Percentiles rank a stretch among this genome's conserved stretches.
Evolutionary conservation across 2,888 invertebrate species (phyloP).

Genomic region (Parnassius mnemosyne): DNA sequence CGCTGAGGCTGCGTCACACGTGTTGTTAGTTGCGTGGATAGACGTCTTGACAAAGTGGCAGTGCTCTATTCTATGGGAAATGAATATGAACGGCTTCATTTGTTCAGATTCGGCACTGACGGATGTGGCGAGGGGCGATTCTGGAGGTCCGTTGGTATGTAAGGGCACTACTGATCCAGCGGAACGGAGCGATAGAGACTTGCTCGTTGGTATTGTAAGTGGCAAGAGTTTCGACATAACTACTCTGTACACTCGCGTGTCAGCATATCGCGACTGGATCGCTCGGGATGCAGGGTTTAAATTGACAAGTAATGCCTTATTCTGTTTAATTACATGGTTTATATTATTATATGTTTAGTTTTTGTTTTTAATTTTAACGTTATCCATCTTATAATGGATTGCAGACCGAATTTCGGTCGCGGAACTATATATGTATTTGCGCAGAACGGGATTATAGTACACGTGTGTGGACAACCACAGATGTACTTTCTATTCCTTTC

Average conservation of each 20-base stretch:
- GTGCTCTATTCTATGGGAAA: slow-evolving; percentile 53
- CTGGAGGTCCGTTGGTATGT: slow-evolving; percentile 61
- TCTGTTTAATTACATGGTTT: slow-evolving; percentile 40
- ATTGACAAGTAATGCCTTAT: slow-evolving; percentile 26
- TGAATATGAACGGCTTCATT: slow-evolving; percentile 50
- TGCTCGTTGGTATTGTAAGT: slow-evolving; percentile 58
- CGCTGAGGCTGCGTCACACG: slow-evolving; percentile 31
- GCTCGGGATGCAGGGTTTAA: slow-evolving; percentile 23
- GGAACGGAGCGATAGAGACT: slow-evolving; percentile 35
- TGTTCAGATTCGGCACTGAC: slow-evolving; percentile 45
- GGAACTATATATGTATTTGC: too few species aligned
- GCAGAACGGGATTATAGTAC: too few species aligned
- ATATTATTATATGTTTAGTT: slow-evolving; percentile 51
- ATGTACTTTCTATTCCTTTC: too few species aligned
- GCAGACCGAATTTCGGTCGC: too few species aligned
- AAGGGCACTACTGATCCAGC: slow-evolving; percentile 39
- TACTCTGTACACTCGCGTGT: slow-evolving; percentile 42
- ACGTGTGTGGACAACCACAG: too few species aligned
- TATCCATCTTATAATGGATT: too few species aligned
- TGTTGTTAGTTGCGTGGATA: slow-evolving; percentile 47
- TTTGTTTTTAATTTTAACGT: slow-evolving; percentile 29
- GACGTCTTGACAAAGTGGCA: slow-evolving; percentile 38
- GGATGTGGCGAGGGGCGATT: slow-evolving; percentile 56
- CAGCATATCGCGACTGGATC: slow-evolving; percentile 48
- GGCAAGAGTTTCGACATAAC: slow-evolving; percentile 61